Evolutionary conservation across 1,140 invertebrate species (phyloP), one percentile per base, ranked within the genome.

Genomic region (Pseudomyrmex pallidus): DNA sequence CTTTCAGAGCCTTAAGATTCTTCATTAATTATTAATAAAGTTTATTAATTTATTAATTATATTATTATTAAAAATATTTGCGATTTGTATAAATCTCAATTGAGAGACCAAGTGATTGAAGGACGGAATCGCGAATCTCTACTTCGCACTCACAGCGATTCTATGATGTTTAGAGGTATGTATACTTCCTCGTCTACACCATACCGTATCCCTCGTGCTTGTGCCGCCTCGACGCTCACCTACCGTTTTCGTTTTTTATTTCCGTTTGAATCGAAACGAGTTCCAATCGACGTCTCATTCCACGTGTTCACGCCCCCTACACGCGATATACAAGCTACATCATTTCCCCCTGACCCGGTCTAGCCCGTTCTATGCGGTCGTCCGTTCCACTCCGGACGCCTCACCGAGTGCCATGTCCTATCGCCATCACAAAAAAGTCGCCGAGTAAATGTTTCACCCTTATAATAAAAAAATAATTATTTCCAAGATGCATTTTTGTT

Each of bases 201-300:
- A 25, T 72, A 72, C 22, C 57, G 74, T 84, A 67, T 68, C 46
- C 63, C 56, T 64, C 52, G 25, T 44, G 77, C 46, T 74, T 74
- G 68, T 68, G 72, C 63, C 70, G 66, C 78, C 76, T 63, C 66
- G 82, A 68, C 74, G 74, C 59, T 73, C 56, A 46, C 44, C 48
- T 35, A 72, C 35, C 74, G 54, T 85, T 80, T 74, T 56, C 20
- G 22, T 59, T n/a, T n/a, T 74, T 74, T 84, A 85, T 54, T 85
- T 82, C 64, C 17, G 15, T 77, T 88, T 48, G 56, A 82, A 86
- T 82, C 63, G 50, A 87, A 90, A 85, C 85, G 52, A 87, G 85
- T 90, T 89, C 52, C 64, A 57, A 87, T 86, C 84, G 76, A 84
- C 82, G 83, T 83, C 82, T 90, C 83, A 84, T 76, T 84, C 74